Base-by-base conservation (phyloP, 2,797 vertebrate genomes). In the Ambastaia sidthimunki region DNA sequence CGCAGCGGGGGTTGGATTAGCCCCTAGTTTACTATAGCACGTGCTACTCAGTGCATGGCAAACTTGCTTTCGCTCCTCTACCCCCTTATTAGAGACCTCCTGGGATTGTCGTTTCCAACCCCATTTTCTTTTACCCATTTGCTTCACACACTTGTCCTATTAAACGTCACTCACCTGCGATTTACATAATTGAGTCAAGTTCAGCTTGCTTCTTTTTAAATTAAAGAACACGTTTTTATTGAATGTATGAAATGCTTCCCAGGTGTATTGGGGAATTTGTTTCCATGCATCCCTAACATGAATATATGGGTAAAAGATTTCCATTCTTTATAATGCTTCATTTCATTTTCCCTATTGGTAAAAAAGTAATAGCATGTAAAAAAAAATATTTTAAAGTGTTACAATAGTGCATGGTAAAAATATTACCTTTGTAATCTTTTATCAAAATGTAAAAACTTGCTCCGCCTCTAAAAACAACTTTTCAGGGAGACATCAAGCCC, bases 1-100 rank as follows among this genome's bases (percentile, higher is more conserved):
- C 90, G 86, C 93, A 93, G 93, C 89, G 55, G 93, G 94, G 89
- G 85, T 85, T 89, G 88, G 92, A 93, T 93, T 93, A 91, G 83
- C 87, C 82, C 81, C 78, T 80, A 84, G 86, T 92, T 91, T 86
- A 89, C 91, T 87, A 89, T 87, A 91, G 89, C 92, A 89, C 89
- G 87, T 92, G 92, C 88, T 93, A 93, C 89, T 90, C 89, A 88
- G 86, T 89, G 92, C 91, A 92, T 87, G 87, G 91, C 86, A 89
- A 93, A 93, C 92, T 91, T 87, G 86, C 89, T 66, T 88, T 92
- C 86, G 82, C 87, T 90, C 87, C 87, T 89, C 89, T 88, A 89
- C 28, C 47, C 74, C 63, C 71, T 85, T 84, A 66, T 93, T 91
- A 41, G 92, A 83, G 80, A 93, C 92, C 90, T 91, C 88, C 89